A percentile compares a stretch with the other conserved stretches of the same genome.
phyloP scores from a whole-genome alignment of 2,113 vertebrate species.

The Arothron firmamentum region DNA sequence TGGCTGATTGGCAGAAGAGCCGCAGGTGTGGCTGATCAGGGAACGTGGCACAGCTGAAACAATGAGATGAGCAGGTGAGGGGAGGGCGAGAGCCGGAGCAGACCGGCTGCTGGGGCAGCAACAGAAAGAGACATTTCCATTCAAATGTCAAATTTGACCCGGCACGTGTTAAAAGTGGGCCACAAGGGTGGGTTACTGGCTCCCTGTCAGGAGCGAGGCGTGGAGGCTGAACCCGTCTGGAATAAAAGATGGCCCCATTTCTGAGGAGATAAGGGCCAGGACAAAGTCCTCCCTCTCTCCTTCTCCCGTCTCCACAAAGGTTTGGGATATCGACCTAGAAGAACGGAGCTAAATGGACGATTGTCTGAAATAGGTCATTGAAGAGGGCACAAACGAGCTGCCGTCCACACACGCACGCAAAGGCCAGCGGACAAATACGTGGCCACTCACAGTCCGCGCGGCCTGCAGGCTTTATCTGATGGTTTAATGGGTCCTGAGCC shows the following conservation, averaged over 20 bases:
- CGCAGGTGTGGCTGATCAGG: too few species aligned
- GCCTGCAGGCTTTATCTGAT: slow-evolving; percentile 44
- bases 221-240: slow-evolving; percentile 22
- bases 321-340: slow-evolving; percentile 15
- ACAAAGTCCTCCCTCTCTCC: slow-evolving; percentile 4
- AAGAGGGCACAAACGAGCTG: slow-evolving; percentile 36
- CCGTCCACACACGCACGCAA: slow-evolving; percentile 24
- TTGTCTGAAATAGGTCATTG: slow-evolving; percentile 63
- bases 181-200: slow-evolving; percentile 27
- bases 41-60: too few species aligned
- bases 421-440: slow-evolving; percentile 10
- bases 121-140: slow-evolving; percentile 10
- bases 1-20: too few species aligned
- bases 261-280: slow-evolving; percentile 30
- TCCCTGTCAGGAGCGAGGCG: slow-evolving; percentile 38
- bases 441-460: slow-evolving; percentile 17
- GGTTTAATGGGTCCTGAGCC: slow-evolving; percentile 44
- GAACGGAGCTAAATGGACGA: slow-evolving; percentile 36
- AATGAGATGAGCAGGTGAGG: too few species aligned
- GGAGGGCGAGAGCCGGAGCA: too few species aligned
- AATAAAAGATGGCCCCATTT: slow-evolving; percentile 61
- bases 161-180: slow-evolving; percentile 23
- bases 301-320: slow-evolving; percentile 28
- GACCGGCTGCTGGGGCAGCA: too few species aligned
- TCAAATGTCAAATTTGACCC: slow-evolving; percentile 30